These are phyloP conservation scores for Microtus pennsylvanicus DNA, from an alignment of 2,113 vertebrate genomes.

Conservation along the genomic window DNA sequence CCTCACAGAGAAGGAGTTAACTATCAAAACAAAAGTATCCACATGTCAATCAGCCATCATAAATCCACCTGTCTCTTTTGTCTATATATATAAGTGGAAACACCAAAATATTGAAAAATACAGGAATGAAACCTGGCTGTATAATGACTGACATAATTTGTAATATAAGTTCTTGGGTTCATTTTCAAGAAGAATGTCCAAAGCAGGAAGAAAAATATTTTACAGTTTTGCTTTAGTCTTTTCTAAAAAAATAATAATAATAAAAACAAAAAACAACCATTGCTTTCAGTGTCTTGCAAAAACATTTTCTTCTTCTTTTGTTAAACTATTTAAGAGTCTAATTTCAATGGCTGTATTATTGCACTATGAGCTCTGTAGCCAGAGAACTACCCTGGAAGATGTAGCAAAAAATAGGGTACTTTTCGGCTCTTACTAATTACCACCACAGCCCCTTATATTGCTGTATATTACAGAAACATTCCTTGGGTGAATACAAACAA, in stretches of 20 bases:
- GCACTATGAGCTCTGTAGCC: not conserved
- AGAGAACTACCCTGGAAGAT: not conserved
- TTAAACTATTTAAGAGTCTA: not conserved
- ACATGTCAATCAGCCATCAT: not conserved
- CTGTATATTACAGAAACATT: not conserved
- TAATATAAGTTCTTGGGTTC: not conserved
- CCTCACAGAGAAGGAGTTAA: not conserved
- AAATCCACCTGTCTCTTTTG: not conserved
- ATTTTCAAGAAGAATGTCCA: conserved; percentile 12
- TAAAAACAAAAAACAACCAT: not conserved
- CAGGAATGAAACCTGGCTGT: not conserved
- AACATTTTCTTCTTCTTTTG: not conserved
- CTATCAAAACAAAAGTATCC: conserved; percentile 40
- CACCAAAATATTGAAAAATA: conserved; percentile 32
- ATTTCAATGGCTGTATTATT: not conserved
- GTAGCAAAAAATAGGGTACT: not conserved
- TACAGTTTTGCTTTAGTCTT: not conserved
- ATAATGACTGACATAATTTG: not conserved
- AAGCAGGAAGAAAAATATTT: not conserved
- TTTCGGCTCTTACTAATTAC: not conserved
- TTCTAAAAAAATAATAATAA: not conserved
- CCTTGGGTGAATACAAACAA: not conserved
- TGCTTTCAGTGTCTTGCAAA: not conserved
- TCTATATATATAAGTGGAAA: not conserved
- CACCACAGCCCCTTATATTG: not conserved